Conservation (phyloP, 2,797 vertebrate genomes). For the Capromys pilorides region DNA sequence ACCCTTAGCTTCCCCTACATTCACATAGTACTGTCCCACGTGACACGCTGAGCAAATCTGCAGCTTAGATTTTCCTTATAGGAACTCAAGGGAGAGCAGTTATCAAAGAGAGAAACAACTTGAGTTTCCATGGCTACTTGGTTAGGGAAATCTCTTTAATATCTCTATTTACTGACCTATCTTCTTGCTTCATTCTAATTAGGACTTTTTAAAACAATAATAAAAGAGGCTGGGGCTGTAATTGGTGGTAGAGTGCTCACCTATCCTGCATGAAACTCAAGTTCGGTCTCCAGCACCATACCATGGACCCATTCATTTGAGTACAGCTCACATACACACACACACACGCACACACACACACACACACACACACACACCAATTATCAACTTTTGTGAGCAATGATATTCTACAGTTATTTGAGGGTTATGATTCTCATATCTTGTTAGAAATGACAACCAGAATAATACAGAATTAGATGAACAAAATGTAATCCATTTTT, state of each 20-base stretch:
- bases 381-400: neutral
- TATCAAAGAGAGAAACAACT: neutral
- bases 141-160: constrained; percentile 1
- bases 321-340: neutral
- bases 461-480: neutral
- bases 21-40: neutral
- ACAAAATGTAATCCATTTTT: neutral
- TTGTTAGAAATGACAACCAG: neutral
- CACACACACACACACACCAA: neutral
- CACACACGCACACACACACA: no score
- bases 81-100: neutral
- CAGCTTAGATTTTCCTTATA: neutral
- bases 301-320: neutral
- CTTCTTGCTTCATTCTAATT: neutral
- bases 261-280: neutral
- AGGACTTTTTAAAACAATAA: neutral
- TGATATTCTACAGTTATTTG: neutral
- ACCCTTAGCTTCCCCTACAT: neutral
- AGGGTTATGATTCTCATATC: neutral
- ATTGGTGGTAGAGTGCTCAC: neutral
- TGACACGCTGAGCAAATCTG: neutral
- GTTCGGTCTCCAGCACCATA: neutral
- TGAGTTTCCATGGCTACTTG: neutral
- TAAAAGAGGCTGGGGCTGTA: neutral
- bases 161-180: neutral